phyloP scores from a whole-genome alignment of 2,113 vertebrate genomes.

The Hypanus sabinus region DNA sequence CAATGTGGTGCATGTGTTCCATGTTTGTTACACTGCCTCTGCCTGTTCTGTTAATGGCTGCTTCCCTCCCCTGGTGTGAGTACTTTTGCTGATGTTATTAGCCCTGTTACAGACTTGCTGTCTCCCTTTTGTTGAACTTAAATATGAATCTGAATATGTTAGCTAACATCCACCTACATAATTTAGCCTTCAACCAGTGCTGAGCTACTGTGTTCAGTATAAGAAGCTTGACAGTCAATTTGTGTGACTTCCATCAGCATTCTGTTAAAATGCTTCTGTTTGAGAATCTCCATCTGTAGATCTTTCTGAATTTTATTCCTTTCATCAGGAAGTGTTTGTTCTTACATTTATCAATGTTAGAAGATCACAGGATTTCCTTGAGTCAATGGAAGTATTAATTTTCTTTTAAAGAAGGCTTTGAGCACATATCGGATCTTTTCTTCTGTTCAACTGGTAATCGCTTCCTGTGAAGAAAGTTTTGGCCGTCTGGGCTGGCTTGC shows the following conservation, averaged over 20 bases:
- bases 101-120: background rate
- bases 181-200: background rate
- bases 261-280: background rate
- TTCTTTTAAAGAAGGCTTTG: too few relatives aligned
- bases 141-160: background rate
- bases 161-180: background rate
- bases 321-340: background rate
- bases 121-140: background rate
- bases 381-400: too few relatives aligned
- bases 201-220: background rate
- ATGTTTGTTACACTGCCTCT: background rate
- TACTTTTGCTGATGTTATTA: background rate
- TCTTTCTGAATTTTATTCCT: background rate
- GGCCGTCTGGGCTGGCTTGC: too few relatives aligned
- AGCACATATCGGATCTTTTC: too few relatives aligned
- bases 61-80: background rate
- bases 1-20: background rate
- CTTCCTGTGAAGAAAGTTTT: too few relatives aligned
- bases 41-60: background rate
- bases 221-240: background rate
- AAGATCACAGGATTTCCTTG: background rate
- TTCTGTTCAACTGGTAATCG: too few relatives aligned
- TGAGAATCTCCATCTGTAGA: background rate
- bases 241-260: slow-evolving; percentile 2
- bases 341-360: background rate